A percentile compares a stretch with the other conserved stretches of the same genome.
Evolutionary conservation across 2,113 vertebrate species (phyloP).

Genomic region (Gadus chalcogrammus): DNA sequence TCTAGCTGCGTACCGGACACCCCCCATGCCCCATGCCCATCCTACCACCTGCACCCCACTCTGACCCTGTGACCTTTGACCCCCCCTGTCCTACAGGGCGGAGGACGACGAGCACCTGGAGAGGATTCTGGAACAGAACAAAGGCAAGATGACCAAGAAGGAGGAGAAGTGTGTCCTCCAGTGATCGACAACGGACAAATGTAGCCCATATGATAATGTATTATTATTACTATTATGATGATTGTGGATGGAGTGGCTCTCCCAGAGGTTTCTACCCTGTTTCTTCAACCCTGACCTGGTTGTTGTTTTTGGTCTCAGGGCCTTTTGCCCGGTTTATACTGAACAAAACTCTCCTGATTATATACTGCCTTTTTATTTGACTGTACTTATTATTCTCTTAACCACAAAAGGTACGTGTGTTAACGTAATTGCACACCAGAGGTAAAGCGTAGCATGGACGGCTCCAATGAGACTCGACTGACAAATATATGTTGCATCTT

Average conservation of each 20-base stretch:
- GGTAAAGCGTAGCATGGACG: conserved; percentile 3
- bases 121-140: conserved; percentile 97
- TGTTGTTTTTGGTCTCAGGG: conserved; percentile 29
- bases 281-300: conserved; percentile 25
- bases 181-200: conserved; percentile 68
- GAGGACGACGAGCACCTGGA: conserved; percentile 99
- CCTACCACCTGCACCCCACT: neutral
- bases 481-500: neutral
- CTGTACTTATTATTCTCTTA: conserved; percentile 26
- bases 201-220: conserved; percentile 62
- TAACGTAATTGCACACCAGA: conserved; percentile 34
- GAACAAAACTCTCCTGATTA: conserved; percentile 39
- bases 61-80: conserved; percentile 55
- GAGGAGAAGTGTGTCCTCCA: conserved; percentile 97
- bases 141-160: conserved; percentile 99
- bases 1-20: conserved; percentile 26
- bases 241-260: conserved; percentile 42
- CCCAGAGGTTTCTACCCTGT: conserved; percentile 32
- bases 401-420: conserved; percentile 59
- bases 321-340: conserved; percentile 55
- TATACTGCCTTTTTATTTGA: conserved; percentile 28
- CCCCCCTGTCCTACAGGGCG: conserved; percentile 73
- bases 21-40: no score
- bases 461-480: neutral
- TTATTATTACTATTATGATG: conserved; percentile 11